These are phyloP conservation scores for Eospalax fontanierii DNA, from an alignment of 2,797 vertebrate genomes.

Conservation along the genomic window DNA sequence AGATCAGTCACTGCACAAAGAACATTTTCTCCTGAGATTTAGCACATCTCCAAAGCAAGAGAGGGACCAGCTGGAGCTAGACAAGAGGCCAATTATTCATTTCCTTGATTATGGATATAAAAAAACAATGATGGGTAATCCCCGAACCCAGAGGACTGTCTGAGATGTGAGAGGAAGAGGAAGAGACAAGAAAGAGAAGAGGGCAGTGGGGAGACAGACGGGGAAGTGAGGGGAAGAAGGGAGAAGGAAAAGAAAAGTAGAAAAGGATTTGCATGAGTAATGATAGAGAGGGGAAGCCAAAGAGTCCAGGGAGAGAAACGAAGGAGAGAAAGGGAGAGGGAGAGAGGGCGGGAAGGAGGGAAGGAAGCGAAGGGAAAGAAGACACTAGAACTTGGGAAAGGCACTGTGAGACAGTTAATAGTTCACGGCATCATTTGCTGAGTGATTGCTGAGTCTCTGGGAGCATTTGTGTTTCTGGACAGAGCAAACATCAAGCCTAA, in stretches of 20 bases:
- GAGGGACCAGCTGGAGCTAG: slow-evolving; percentile 7
- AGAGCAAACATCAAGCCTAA: slow-evolving; percentile 53
- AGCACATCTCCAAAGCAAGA: slow-evolving; percentile 37
- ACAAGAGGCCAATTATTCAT: slow-evolving; percentile 19
- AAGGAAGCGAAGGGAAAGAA: neutral
- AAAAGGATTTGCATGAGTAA: neutral
- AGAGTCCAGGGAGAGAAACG: neutral
- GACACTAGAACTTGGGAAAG: neutral
- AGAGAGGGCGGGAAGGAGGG: too few species aligned
- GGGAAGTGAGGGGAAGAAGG: too few species aligned
- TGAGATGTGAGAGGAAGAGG: neutral
- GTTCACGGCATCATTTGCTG: neutral
- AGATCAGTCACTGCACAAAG: neutral
- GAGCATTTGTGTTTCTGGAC: neutral
- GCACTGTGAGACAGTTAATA: neutral
- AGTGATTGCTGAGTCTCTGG: neutral
- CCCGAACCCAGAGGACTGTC: neutral
- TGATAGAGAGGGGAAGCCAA: neutral
- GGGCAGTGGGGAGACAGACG: neutral
- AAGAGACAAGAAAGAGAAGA: neutral
- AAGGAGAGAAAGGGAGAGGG: neutral
- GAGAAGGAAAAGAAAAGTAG: neutral
- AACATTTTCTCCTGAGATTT: slow-evolving; percentile 53
- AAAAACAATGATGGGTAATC: neutral
- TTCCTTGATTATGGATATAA: neutral